These are phyloP conservation scores for Stenoptilia bipunctidactyla DNA, from an alignment of 2,888 invertebrate genomes.

Conservation along the genomic window DNA sequence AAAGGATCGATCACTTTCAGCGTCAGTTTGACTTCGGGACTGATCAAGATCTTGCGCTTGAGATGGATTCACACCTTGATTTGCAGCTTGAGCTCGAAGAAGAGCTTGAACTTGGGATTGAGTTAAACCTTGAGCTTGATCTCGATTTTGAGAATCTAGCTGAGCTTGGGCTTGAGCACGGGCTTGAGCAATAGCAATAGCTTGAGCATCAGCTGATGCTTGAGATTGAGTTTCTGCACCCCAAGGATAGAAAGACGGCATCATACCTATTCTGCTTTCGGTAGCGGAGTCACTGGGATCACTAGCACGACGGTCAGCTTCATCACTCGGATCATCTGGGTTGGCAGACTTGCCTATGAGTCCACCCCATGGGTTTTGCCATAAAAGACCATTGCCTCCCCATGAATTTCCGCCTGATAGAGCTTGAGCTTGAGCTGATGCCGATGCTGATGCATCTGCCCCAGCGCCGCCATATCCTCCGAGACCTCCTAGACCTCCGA, in stretches of 20 bases:
- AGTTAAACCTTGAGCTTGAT: conserved; percentile 6
- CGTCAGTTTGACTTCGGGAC: not conserved
- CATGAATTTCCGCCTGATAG: too few species aligned
- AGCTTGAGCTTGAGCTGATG: conserved; percentile 10
- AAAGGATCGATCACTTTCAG: not conserved
- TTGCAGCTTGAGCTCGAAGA: conserved; percentile 7
- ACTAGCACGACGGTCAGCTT: too few species aligned
- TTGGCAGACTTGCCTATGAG: too few species aligned
- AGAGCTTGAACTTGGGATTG: conserved; percentile 6
- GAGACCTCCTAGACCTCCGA: conserved; percentile 4
- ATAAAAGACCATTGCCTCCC: not conserved
- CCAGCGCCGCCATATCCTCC: not conserved
- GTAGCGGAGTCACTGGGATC: too few species aligned
- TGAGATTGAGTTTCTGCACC: conserved; percentile 3
- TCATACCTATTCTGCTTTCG: too few species aligned
- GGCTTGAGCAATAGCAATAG: conserved; percentile 6
- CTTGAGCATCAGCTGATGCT: conserved; percentile 13
- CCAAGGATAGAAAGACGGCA: too few species aligned
- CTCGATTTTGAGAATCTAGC: conserved; percentile 3
- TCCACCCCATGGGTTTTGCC: too few species aligned
- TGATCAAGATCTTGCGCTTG: conserved; percentile 5
- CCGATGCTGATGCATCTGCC: not conserved
- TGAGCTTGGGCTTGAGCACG: conserved; percentile 9
- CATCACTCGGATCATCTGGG: too few species aligned
- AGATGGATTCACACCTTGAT: too few species aligned